Base-by-base conservation (phyloP, 2,888 invertebrate species). In the Latrodectus hesperus region DNA sequence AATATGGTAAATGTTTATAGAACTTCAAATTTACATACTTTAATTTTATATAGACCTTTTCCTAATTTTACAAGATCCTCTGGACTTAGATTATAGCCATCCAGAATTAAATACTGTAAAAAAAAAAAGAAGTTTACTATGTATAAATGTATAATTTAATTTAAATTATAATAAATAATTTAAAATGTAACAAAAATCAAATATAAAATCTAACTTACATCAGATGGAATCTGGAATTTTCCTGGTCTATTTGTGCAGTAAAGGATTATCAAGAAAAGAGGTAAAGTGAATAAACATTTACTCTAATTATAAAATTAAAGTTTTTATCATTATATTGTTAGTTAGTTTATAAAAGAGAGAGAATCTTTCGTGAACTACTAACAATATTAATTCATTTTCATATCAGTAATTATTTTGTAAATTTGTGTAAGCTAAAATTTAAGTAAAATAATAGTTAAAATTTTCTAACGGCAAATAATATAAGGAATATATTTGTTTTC, bases 41-140 rank as follows among this genome's bases (percentile, higher is more conserved):
- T 93, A 26, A 95, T 93, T 90, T 93, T 93, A 90, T 93, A 94
- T 78, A 92, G 91, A 6, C 94, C 94, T 90, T 93, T 92, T 10
- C 94, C 94, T 53, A 95, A 92, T 72, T 93, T 92, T 1, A 94
- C 92, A 49, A 95, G 92, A 90, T 94, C 94, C 89, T 94, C 94
- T 0, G 94, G 93, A 1, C 93, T 92, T 80, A 95, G 91, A 90
- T 93, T 94, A 90, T 93, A 92, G 12, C 95, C 94, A 91, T 94
- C 94, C 90, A 94, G 89, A 67, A 93, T 93, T n/a, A 94, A 90
- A 84, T 92, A 93, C 93, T 94, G 90, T 52, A 91, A 91, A 60
- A 68, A 74, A 60, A 78, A 68, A 0, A 22, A 73, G 22, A 38
- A 38, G 38, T 38, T 38, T 38, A 38, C 38, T 38, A 38, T 38